Evolutionary conservation across 2,888 invertebrate species (phyloP).

Genomic region (Galerucella calmariensis): DNA sequence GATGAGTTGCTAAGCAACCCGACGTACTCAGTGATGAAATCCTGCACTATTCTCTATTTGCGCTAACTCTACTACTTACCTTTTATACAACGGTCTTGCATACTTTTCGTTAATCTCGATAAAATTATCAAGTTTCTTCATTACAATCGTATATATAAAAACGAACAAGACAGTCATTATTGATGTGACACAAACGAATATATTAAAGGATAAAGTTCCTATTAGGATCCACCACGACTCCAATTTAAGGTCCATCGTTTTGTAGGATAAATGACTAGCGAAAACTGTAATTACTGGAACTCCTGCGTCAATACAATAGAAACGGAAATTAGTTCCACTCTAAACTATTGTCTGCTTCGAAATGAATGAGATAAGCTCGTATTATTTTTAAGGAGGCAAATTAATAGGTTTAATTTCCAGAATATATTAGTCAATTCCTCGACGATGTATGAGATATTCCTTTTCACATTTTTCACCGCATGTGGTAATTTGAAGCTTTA

Average conservation of each 20-base stretch:
- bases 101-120: slow-evolving; percentile 73
- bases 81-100: slow-evolving; percentile 68
- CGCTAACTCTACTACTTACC: slow-evolving; percentile 60
- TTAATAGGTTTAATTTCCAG: not conserved
- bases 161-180: slow-evolving; percentile 76
- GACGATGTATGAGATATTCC: not conserved
- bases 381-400: slow-evolving; percentile 15
- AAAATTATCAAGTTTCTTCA: slow-evolving; percentile 71
- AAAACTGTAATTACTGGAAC: slow-evolving; percentile 76
- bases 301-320: slow-evolving; percentile 60
- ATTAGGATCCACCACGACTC: slow-evolving; percentile 75
- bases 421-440: not conserved
- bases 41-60: too few relatives aligned
- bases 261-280: slow-evolving; percentile 75
- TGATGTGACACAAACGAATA: slow-evolving; percentile 76
- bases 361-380: slow-evolving; percentile 25
- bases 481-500: not conserved
- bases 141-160: slow-evolving; percentile 75
- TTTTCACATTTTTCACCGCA: not conserved
- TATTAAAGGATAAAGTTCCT: slow-evolving; percentile 71
- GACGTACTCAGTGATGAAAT: too few relatives aligned
- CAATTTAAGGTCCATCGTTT: slow-evolving; percentile 69
- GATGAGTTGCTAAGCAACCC: too few relatives aligned
- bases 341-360: slow-evolving; percentile 24
- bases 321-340: slow-evolving; percentile 30